Evolutionary conservation across 2,888 invertebrate species (phyloP).

Genomic region (Apoda limacodes): DNA sequence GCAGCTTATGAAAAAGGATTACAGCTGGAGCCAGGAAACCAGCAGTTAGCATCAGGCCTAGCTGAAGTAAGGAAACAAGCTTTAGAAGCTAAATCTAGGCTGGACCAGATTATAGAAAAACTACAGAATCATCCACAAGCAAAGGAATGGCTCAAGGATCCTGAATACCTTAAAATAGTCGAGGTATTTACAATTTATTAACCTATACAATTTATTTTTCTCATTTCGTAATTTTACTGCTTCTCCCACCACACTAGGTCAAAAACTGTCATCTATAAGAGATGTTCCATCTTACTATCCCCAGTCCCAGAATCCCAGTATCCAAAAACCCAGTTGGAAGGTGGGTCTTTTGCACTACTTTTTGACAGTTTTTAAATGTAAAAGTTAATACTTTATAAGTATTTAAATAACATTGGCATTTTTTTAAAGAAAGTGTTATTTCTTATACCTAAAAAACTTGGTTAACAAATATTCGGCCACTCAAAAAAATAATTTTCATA

Average conservation of each 20-base stretch:
- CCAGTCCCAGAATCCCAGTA: no score
- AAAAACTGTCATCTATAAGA: not conserved
- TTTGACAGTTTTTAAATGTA: no score
- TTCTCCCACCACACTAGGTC: conserved; percentile 1
- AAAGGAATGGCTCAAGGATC: conserved; percentile 77
- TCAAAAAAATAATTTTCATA: no score
- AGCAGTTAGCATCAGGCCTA: conserved; percentile 76
- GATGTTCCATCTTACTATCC: no score
- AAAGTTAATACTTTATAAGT: no score
- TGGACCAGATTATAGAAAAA: conserved; percentile 63
- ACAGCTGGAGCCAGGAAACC: conserved; percentile 78
- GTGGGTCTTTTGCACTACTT: no score
- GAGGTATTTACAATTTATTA: no score
- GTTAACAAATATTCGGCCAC: no score
- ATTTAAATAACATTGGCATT: no score
- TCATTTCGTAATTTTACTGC: conserved; percentile 17
- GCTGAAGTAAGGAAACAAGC: conserved; percentile 67
- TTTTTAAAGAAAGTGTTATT: no score
- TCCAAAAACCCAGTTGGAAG: no score
- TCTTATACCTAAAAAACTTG: no score
- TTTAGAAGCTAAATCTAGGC: conserved; percentile 27
- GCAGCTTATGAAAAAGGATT: conserved; percentile 79
- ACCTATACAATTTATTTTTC: conserved; percentile 3
- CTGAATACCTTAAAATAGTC: conserved; percentile 75
- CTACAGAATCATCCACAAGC: conserved; percentile 77